phyloP scores from a whole-genome alignment of 2,888 invertebrate species.

The Sycophila texana region DNA sequence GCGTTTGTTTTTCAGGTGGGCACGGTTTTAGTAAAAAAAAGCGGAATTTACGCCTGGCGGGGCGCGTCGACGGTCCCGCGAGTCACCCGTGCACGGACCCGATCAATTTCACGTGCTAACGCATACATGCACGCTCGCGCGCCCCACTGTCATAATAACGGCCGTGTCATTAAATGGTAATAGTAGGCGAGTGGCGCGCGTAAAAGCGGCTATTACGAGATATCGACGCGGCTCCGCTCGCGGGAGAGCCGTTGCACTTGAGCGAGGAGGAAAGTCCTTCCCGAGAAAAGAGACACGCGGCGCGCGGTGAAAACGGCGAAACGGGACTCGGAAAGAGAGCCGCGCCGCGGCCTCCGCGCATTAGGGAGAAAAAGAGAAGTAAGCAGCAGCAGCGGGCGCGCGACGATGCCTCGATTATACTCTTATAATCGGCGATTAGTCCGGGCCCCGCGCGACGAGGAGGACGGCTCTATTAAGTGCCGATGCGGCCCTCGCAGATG shows the following conservation, averaged over 20 bases:
- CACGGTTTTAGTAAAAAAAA: slow-evolving; percentile 8
- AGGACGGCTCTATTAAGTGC: too few relatives aligned
- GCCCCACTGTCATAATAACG: slow-evolving; percentile 33
- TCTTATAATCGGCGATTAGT: too few relatives aligned
- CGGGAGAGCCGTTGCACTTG: slow-evolving; percentile 7
- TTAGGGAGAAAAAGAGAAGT: too few relatives aligned
- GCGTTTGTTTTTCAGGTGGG: slow-evolving; percentile 25
- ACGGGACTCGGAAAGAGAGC: too few relatives aligned
- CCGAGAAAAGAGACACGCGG: neutral
- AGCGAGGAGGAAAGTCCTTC: slow-evolving; percentile 27
- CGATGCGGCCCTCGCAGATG: too few relatives aligned
- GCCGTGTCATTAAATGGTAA: slow-evolving; percentile 36
- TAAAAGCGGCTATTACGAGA: slow-evolving; percentile 28
- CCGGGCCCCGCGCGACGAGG: too few relatives aligned
- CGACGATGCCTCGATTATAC: too few relatives aligned
- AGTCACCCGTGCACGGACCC: neutral
- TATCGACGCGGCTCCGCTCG: too few relatives aligned
- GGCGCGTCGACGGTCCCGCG: neutral
- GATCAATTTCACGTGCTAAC: slow-evolving; percentile 23
- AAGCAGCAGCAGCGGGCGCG: too few relatives aligned
- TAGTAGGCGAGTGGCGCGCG: slow-evolving; percentile 60
- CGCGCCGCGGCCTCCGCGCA: too few relatives aligned
- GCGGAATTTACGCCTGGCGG: slow-evolving; percentile 20
- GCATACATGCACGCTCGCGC: neutral
- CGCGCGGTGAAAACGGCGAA: slow-evolving; percentile 15